These are phyloP conservation scores for Crematogaster levior DNA, from an alignment of 2,888 invertebrate species.

Conservation along the genomic window DNA sequence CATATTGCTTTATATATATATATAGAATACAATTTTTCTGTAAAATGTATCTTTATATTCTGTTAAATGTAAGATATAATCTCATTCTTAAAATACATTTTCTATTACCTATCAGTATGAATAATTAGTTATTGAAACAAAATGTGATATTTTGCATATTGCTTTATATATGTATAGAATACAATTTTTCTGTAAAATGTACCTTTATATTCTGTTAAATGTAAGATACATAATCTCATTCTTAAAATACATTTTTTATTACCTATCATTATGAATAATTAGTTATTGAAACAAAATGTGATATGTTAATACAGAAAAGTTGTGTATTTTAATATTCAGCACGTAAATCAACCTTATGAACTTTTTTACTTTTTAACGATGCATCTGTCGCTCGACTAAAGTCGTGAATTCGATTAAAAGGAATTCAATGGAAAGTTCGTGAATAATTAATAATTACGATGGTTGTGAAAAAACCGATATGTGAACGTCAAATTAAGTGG, in stretches of 20 bases:
- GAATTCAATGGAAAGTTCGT: not conserved
- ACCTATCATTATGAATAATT: too few relatives aligned
- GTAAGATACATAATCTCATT: too few relatives aligned
- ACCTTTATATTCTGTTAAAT: too few relatives aligned
- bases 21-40: not conserved
- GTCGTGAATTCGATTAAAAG: not conserved
- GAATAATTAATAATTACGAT: slow-evolving; percentile 19
- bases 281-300: not conserved
- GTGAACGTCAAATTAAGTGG: slow-evolving; percentile 25
- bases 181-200: too few relatives aligned
- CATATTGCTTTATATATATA: not conserved
- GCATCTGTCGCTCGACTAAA: not conserved
- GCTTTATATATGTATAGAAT: too few relatives aligned
- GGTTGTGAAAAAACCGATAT: not conserved
- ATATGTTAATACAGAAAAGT: not conserved
- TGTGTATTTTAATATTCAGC: not conserved
- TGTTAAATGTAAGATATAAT: not conserved
- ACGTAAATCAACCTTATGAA: not conserved
- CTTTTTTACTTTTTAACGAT: not conserved
- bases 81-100: not conserved
- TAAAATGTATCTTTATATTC: too few relatives aligned
- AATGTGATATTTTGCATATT: too few relatives aligned
- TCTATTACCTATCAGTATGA: not conserved
- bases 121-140: too few relatives aligned
- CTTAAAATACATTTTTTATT: too few relatives aligned